Base-by-base conservation (phyloP, 2,888 invertebrate species). In the Brachyopa scutellaris region DNA sequence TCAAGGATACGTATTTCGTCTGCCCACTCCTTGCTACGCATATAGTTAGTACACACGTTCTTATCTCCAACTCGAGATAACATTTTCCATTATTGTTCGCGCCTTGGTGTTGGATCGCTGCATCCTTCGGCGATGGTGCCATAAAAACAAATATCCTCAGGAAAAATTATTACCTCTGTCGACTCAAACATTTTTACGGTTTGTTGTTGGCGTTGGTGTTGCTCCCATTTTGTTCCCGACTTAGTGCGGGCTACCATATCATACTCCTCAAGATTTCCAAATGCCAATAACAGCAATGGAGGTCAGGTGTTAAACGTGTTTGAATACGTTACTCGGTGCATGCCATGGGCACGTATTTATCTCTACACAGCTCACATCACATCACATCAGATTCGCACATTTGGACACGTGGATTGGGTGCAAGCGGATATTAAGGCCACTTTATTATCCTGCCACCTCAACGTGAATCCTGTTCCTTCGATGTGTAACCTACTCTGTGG, bases 401-500 rank as follows among this genome's bases (percentile, higher is more conserved):
- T 62, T 62, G 69, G 66, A 67, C 61, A 31, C 59, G 8, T 69
- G 17, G 21, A 15, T 17, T 19, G 49, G 31, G 23, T 26, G 9
- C 53, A 66, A 82, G 21, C 82, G 82, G 82, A 82, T 82, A 82
- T 82, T 82, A 82, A 82, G 77, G 51, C 15, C 72, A 70, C 55
- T 82, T 82, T 82, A 82, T 77, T 82, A 82, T 82, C 77, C 77
- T 77, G 77, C 33, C 82, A 77, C 45, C 51, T 76, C 23, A 26
- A 21, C 55, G 29, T 23, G 40, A 47, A 59, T 69, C 53, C 76
- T 69, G 57, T 55, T 61, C 40, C 53, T 19, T 19, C 9, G n/a
- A n/a, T n/a, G 8, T 40, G 38, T 57, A 59, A 42, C 33, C n/a
- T n/a, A n/a, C 42, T 57, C 23, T 51, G 29, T 23, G 31, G 17